Evolutionary conservation across 2,888 invertebrate genomes (phyloP).

Genomic region (Carterocephalus palaemon): DNA sequence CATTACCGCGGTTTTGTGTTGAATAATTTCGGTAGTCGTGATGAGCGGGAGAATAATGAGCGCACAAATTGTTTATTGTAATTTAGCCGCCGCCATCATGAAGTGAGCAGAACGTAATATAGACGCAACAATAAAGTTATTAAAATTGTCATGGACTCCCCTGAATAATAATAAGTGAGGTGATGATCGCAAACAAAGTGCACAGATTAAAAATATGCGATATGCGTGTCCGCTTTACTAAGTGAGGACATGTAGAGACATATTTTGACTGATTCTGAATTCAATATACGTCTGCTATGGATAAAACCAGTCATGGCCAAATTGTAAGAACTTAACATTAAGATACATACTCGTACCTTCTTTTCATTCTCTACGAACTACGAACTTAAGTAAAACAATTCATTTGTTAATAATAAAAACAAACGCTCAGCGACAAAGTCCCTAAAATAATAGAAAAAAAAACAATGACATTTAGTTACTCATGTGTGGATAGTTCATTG

Average conservation of each 20-base stretch:
- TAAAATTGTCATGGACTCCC: slow-evolving; percentile 52
- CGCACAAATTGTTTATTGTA: slow-evolving; percentile 72
- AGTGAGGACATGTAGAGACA: slow-evolving; percentile 3
- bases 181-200: slow-evolving; percentile 36
- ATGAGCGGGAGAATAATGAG: slow-evolving; percentile 71
- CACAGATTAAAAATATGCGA: slow-evolving; percentile 30
- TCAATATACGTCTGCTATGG: no score
- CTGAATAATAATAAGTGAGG: slow-evolving; percentile 39
- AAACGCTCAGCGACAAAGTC: no score
- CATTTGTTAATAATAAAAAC: no score
- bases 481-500: no score
- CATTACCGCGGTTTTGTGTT: slow-evolving; percentile 67
- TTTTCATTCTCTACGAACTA: no score
- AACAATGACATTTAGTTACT: no score
- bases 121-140: slow-evolving; percentile 62
- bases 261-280: no score
- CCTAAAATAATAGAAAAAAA: no score
- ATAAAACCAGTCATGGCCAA: no score
- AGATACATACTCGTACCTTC: no score
- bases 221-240: slow-evolving; percentile 5
- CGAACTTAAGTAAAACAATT: no score
- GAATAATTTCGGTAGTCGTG: slow-evolving; percentile 69
- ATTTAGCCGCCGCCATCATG: slow-evolving; percentile 63
- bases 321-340: no score
- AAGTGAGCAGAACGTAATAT: slow-evolving; percentile 64